Base-by-base conservation (phyloP, 2,113 vertebrate species). In the Excalfactoria chinensis region DNA sequence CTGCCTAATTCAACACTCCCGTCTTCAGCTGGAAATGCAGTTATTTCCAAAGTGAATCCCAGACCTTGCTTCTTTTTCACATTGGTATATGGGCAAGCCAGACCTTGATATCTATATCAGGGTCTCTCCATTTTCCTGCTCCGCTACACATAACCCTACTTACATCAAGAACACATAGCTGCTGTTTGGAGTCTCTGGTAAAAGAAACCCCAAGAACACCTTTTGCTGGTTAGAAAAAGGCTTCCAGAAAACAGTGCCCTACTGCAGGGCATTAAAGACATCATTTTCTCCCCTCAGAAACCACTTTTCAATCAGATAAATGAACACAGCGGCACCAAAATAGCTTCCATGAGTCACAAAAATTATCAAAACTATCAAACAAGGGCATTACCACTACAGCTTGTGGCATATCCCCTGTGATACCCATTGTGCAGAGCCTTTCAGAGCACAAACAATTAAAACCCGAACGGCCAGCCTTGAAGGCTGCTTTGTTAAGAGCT, bases 261-360 rank as follows among this genome's bases (percentile, higher is more conserved):
- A 25, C 20, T 26, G 30, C 32, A 63, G 59, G 37, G 35, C 25
- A 83, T 46, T n/a, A 66, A 78, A 56, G 56, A 74, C 4, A 16
- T 49, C 44, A 10, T 82, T 79, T 73, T 82, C 51, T 74, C 21
- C 13, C 41, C 66, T 69, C 16, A 6, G 66, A 86, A 90, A 74
- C 40, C 4, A 51, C 14, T 85, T 95, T 70, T 79, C 77, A 76
- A 59, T 43, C 21, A 91, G 67, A 41, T 94, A 90, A 94, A 37
- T 32, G 62, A 73, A 89, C 44, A 30, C 87, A 20, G 37, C 26
- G 18, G 16, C 74, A 82, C 56, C 22, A 77, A 92, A 96, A 93
- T 62, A 74, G 28, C 44, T 5, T 84, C 23, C 43, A 30, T 19
- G 56, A 83, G 67, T 77, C 79, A 71, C 16, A 40, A 46, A 60